These are phyloP conservation scores for Cinclus cinclus DNA, from an alignment of 2,113 vertebrate species.

Conservation along the genomic window DNA sequence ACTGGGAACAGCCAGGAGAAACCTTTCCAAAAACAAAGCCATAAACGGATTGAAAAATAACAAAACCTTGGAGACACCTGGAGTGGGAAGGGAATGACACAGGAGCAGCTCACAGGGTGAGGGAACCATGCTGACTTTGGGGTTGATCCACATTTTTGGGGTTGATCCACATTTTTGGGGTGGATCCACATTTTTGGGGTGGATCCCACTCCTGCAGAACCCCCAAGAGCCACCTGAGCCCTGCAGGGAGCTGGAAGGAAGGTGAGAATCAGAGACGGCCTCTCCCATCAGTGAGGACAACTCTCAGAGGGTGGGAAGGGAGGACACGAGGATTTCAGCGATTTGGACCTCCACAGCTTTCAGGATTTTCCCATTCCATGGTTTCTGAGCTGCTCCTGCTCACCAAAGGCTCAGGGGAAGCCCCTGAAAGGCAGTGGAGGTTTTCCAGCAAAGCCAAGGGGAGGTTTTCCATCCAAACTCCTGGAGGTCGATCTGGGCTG, in stretches of 20 bases:
- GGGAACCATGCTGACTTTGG: background rate
- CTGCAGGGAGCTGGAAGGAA: background rate
- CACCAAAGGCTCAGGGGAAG: background rate
- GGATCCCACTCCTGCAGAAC: background rate
- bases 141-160: background rate
- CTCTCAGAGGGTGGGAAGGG: too few species aligned
- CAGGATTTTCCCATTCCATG: background rate
- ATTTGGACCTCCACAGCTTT: background rate
- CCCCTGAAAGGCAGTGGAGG: background rate
- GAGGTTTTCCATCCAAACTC: background rate
- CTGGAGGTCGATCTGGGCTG: background rate
- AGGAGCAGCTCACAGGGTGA: background rate
- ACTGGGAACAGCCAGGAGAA: background rate
- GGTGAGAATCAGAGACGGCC: background rate
- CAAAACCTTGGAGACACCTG: background rate
- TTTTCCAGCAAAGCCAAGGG: background rate
- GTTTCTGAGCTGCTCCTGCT: background rate
- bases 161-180: too few species aligned
- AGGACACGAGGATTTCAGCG: background rate
- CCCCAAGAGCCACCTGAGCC: background rate
- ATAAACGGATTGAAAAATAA: background rate
- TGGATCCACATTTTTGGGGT: background rate
- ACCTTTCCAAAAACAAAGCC: background rate
- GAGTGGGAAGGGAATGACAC: background rate
- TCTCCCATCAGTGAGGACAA: background rate